A percentile compares a stretch with the other conserved stretches of the same genome.
Evolutionary conservation across 35 echinoderm and acorn worm genomes (phyloP).

Genomic region (Ophiothrix spiculata): DNA sequence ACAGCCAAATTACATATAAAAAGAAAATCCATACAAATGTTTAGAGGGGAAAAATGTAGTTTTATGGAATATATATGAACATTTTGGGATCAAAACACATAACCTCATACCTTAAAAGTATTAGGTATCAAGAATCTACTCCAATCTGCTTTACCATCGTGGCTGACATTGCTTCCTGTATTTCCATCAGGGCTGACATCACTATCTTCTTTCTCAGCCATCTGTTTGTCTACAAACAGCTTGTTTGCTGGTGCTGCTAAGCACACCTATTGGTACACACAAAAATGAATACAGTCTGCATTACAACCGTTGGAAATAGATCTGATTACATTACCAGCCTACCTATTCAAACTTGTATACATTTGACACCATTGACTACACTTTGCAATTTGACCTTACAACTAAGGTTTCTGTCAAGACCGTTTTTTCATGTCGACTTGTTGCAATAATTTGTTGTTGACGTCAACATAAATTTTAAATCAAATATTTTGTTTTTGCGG

Average conservation of each 20-base stretch:
- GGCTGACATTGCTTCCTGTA: too few species aligned
- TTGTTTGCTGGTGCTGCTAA: conserved; percentile 42
- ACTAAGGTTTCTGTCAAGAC: too few species aligned
- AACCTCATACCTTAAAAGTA: conserved; percentile 12
- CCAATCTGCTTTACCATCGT: conserved; percentile 11
- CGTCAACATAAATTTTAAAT: too few species aligned
- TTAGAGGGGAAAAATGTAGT: too few species aligned
- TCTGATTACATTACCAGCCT: not conserved
- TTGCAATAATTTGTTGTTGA: too few species aligned
- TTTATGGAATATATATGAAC: not conserved
- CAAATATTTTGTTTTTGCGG: too few species aligned
- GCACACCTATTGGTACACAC: conserved; percentile 3
- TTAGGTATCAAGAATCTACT: not conserved
- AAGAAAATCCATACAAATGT: too few species aligned
- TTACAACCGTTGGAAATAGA: not conserved
- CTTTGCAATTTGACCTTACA: too few species aligned
- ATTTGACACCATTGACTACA: too few species aligned
- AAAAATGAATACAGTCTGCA: not conserved
- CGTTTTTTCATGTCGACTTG: too few species aligned
- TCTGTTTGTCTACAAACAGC: conserved; percentile 51
- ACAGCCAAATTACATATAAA: too few species aligned
- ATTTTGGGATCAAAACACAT: not conserved
- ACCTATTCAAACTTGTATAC: too few species aligned
- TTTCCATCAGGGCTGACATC: not conserved
- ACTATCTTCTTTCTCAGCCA: conserved; percentile 3